These are phyloP conservation scores for Lateolabrax maculatus DNA, from an alignment of 2,797 vertebrate species.

Conservation along the genomic window DNA sequence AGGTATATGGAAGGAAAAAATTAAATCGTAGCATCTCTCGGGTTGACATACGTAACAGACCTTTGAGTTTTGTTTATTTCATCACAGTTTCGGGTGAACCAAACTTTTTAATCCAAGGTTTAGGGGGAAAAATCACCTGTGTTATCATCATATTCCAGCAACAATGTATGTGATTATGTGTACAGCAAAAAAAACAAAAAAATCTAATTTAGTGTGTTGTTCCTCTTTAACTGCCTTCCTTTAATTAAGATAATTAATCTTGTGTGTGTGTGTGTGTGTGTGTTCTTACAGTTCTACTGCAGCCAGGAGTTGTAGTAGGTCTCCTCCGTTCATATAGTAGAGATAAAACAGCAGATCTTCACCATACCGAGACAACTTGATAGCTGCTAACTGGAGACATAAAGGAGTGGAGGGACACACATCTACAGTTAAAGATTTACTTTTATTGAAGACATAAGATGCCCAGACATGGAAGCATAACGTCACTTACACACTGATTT, in stretches of 20 bases:
- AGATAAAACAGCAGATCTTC: constrained; percentile 99
- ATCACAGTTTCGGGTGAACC: too few species aligned
- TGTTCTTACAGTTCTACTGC: constrained; percentile 95
- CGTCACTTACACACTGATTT: neutral
- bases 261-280: constrained; percentile 21
- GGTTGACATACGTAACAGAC: too few species aligned
- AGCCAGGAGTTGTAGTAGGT: constrained; percentile 98
- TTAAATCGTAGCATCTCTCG: too few species aligned
- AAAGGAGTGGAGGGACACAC: neutral
- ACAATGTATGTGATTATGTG: neutral
- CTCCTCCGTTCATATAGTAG: constrained; percentile 99
- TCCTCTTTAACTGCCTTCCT: neutral
- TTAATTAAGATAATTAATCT: neutral
- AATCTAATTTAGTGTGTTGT: neutral
- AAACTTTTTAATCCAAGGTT: too few species aligned
- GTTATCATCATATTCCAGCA: neutral
- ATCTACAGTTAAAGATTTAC: neutral
- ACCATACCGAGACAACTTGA: constrained; percentile 98
- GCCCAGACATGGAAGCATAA: neutral
- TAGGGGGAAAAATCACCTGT: neutral
- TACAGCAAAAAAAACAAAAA: neutral
- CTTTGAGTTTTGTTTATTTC: too few species aligned
- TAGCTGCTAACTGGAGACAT: constrained; percentile 91
- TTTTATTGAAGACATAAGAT: neutral
- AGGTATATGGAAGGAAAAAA: too few species aligned